Base-by-base conservation (phyloP, 2,888 invertebrate species). In the Macrosoma leucophasiata region DNA sequence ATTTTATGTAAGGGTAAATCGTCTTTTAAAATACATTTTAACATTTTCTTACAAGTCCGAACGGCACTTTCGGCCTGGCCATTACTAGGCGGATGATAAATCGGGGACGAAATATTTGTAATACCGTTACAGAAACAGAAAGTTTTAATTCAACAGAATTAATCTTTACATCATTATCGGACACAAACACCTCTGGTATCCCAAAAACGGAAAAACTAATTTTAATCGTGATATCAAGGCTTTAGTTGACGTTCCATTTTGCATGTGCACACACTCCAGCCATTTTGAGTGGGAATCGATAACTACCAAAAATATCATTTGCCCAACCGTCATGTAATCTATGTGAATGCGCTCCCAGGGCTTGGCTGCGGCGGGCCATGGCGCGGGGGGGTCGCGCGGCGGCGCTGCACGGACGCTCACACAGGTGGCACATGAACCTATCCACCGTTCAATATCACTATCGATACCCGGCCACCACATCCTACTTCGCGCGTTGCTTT, bases 21-120 rank as follows among this genome's bases (percentile, higher is more conserved):
- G 7, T 26, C 15, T 4, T 15, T 17, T 26, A 36, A 7, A 11
- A 41, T 21, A 17, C 20, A 39, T 33, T 37, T 38, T 18, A 40
- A 18, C 34, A 34, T 25, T 27, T 33, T 36, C 20, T 36, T 36
- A 18, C 40, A 31, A 33, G 33, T 34, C 13, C 23, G 22, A 6
- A 41, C 34, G 3, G 35, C 37, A 26, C 33, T 37, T 21, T 41
- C 37, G 8, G 37, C 41, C 23, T 37, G 37, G 1, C 37, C 37
- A n/a, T 37, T 37, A 11, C 37, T 35, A 37, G 51, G 51, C 51
- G 61, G 52, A 49, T 48, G 51, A 22, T 51, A 51, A 17, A 47
- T 47, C 5, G 48, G 43, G 2, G 47, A 41, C 5, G 43, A 48
- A 9, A 51, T 12, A 19, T 48, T 33, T 12, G 33, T 25, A 12